Evolutionary conservation across 2,888 invertebrate species (phyloP), one percentile per base, ranked within the genome.

Genomic region (Patella ulyssiponensis): DNA sequence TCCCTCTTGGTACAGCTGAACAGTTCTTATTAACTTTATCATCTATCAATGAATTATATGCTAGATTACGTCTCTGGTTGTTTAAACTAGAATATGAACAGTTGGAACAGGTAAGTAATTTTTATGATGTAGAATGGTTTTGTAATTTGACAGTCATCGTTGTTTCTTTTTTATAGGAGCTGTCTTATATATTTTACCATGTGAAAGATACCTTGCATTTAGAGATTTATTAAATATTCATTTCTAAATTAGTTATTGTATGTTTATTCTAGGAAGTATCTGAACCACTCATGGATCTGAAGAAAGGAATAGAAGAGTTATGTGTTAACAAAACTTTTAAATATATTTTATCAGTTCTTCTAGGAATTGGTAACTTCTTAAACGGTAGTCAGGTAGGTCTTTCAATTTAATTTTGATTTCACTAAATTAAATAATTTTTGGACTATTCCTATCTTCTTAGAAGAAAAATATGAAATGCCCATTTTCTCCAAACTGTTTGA

Each of bases 61-160:
- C 98, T 71, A 93, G 99, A 86, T 94, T 99, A 52, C 96, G 96
- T 92, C 94, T 99, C 81, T 99, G 99, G 99, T 96, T 98, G 81
- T 99, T 99, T 93, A 98, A 98, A 92, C 93, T 99, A 84, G 99
- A 99, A 93, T 99, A 98, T 93, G 99, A 99, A 92, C 96, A 96
- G 92, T 95, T 96, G 88, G 99, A 99, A 93, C 94, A 94, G 92
- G 97, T 96, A 92, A 84, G 91, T 77, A 7, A 44, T 44, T 44
- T 44, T 44, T 44, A 44, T 44, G 44, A 44, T 1, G 1, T 44
- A 44, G 44, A 44, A 44, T 44, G 7, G 3, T 44, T 44, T 44
- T 44, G 7, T 44, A 44, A 44, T 44, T 44, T 44, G 44, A 7
- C 3, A 27, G 33, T 27, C n/a, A 52, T 27, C 15, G 17, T 51